phyloP scores from a whole-genome alignment of 2,113 vertebrate genomes.

The Lipophrys pholis region DNA sequence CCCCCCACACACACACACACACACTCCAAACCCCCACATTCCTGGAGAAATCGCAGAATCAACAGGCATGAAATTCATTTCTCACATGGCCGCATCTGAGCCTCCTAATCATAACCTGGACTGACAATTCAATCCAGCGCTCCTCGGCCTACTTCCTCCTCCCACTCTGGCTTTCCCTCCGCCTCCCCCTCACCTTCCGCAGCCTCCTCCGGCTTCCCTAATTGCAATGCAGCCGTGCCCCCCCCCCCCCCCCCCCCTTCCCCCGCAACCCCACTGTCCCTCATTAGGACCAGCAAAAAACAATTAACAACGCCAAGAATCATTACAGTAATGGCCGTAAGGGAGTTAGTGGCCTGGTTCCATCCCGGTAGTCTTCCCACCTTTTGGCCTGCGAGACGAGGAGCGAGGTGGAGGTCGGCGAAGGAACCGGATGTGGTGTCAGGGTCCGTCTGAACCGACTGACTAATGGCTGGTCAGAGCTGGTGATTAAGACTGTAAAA shows the following conservation, averaged over 20 bases:
- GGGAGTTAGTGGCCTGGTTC: slow-evolving; percentile 79
- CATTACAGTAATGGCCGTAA: slow-evolving; percentile 84
- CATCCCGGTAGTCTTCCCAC: slow-evolving; percentile 44
- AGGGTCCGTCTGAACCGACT: slow-evolving; percentile 63
- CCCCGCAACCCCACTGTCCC: no score
- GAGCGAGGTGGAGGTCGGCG: slow-evolving; percentile 33
- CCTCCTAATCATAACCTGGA: slow-evolving; percentile 84
- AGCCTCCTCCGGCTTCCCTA: slow-evolving; percentile 34
- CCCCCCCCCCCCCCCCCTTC: slow-evolving; percentile 8
- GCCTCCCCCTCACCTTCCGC: slow-evolving; percentile 30
- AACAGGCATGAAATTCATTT: slow-evolving; percentile 87
- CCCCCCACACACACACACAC: slow-evolving; percentile 4
- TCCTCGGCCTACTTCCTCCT: slow-evolving; percentile 48
- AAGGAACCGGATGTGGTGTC: slow-evolving; percentile 64
- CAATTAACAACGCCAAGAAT: slow-evolving; percentile 79
- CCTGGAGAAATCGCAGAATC: slow-evolving; percentile 81
- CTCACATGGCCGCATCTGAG: slow-evolving; percentile 82
- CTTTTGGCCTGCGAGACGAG: slow-evolving; percentile 36
- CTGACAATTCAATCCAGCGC: slow-evolving; percentile 82
- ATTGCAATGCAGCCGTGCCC: slow-evolving; percentile 42
- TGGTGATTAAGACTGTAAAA: slow-evolving; percentile 61
- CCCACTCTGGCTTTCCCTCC: slow-evolving; percentile 17
- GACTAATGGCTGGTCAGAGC: slow-evolving; percentile 71
- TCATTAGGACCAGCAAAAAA: slow-evolving; percentile 77
- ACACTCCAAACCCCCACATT: slow-evolving; percentile 66